phyloP scores from a whole-genome alignment of 2,888 invertebrate genomes.

The Dyspetes luteomarginatus region DNA sequence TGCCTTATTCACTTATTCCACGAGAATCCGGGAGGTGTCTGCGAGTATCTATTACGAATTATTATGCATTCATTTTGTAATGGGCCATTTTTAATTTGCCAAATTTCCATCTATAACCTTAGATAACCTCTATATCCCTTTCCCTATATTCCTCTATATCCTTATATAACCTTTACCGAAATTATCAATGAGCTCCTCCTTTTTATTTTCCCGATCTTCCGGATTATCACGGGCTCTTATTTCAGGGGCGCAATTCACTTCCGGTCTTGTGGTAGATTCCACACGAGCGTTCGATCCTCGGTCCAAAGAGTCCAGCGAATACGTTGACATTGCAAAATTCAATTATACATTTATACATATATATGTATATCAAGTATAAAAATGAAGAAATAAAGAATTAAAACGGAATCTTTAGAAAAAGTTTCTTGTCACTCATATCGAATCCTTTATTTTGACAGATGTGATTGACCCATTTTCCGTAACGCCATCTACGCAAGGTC shows the following conservation, averaged over 20 bases:
- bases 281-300: slow-evolving; percentile 16
- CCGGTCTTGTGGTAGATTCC: neutral
- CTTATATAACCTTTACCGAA: neutral
- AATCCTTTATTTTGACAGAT: slow-evolving; percentile 24
- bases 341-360: neutral
- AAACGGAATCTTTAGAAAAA: slow-evolving; percentile 25
- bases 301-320: slow-evolving; percentile 77
- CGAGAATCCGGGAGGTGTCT: too few relatives aligned
- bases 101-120: too few relatives aligned
- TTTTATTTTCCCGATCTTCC: neutral
- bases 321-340: slow-evolving; percentile 69
- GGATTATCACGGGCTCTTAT: slow-evolving; percentile 13
- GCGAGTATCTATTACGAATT: too few relatives aligned
- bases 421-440: slow-evolving; percentile 2
- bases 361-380: neutral
- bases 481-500: slow-evolving; percentile 38
- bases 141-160: too few relatives aligned
- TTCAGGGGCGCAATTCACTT: neutral
- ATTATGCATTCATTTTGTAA: too few relatives aligned
- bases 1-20: too few relatives aligned
- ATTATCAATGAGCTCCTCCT: neutral
- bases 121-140: too few relatives aligned
- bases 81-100: too few relatives aligned
- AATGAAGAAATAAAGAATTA: neutral
- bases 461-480: slow-evolving; percentile 15